Evolutionary conservation across 23 tunicate species (phyloP), one percentile per base, ranked within the genome.

Genomic region (Halocynthia roretzi): DNA sequence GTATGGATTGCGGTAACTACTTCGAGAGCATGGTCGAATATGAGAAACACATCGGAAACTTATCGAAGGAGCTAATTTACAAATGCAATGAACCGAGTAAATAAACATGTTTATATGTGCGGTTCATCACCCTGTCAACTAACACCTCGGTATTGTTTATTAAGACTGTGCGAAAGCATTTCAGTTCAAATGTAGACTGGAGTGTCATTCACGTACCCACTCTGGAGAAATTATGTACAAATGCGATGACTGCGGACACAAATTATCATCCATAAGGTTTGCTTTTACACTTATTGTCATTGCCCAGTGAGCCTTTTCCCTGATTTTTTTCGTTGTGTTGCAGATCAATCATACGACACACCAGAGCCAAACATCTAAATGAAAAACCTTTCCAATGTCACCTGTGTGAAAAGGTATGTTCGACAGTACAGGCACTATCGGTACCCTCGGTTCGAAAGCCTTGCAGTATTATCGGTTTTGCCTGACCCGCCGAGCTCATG

Each of bases 1-100:
- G 83, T 23, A 70, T 67, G 63, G 73, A 80, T 68, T 80, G 83
- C 57, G 83, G 83, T 6, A 80, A 80, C 69, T 80, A 80, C 56
- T 80, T 80, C 54, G 76, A 80, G 69, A 67, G 48, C 9, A 80
- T 80, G 83, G 56, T 67, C 12, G 56, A 67, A 68, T 80, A 80
- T 19, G 83, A 80, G 55, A 52, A 68, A 17, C 83, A 80, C 74
- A 80, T 80, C 56, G 83, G 76, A 0, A 80, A 80, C 55, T 68
- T 80, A 9, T 53, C 61, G 15, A 67, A 70, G 10, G 83, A 80
- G 22, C 21, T 54, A 44, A 56, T 80, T 19, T 80, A 49, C 48
- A 14, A 56, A 52, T 80, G 83, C 57, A 64, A 74, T 54, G 78
- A 54, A 54, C 44, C 44, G 2, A 31, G 44, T 31, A 31, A 31